These are phyloP conservation scores for Trichogramma dendrolimi DNA, from an alignment of 2,888 invertebrate genomes.

Conservation along the genomic window DNA sequence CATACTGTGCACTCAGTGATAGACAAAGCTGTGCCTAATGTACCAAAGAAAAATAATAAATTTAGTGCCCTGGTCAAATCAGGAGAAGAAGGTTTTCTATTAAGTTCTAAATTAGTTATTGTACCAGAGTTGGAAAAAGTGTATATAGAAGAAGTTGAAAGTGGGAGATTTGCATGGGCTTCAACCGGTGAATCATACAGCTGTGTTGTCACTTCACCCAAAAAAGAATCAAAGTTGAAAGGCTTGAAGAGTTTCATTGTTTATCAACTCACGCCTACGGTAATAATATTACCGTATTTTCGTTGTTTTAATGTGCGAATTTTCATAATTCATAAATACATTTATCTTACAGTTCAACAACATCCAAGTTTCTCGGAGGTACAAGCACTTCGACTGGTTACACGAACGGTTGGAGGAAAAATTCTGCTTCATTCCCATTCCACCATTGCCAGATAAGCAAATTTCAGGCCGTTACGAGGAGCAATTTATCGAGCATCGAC, in stretches of 20 bases:
- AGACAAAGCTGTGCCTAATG: constrained; percentile 55
- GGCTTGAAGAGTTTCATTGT: constrained; percentile 97
- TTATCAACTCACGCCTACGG: constrained; percentile 90
- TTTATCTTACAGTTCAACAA: constrained; percentile 67
- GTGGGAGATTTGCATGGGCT: constrained; percentile 75
- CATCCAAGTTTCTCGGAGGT: constrained; percentile 88
- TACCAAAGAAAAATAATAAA: constrained; percentile 69
- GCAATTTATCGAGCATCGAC: constrained; percentile 90
- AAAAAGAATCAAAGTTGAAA: constrained; percentile 95
- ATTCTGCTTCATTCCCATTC: constrained; percentile 90
- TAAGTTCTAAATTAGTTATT: constrained; percentile 68
- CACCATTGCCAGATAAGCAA: constrained; percentile 96
- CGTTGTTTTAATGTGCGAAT: not conserved
- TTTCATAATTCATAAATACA: not conserved
- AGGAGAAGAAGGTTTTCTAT: constrained; percentile 83
- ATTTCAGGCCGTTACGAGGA: constrained; percentile 96
- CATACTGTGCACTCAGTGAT: constrained; percentile 59
- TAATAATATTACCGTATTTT: constrained; percentile 41
- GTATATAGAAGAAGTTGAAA: constrained; percentile 66
- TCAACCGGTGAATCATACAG: constrained; percentile 69
- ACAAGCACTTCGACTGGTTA: constrained; percentile 99
- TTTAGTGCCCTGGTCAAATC: constrained; percentile 89
- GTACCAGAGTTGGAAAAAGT: constrained; percentile 71
- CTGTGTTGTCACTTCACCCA: constrained; percentile 89
- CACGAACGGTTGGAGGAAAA: constrained; percentile 91